Percentiles rank a stretch among this genome's conserved stretches.
phyloP scores from a whole-genome alignment of 2,797 vertebrate genomes.

The Eospalax fontanierii region DNA sequence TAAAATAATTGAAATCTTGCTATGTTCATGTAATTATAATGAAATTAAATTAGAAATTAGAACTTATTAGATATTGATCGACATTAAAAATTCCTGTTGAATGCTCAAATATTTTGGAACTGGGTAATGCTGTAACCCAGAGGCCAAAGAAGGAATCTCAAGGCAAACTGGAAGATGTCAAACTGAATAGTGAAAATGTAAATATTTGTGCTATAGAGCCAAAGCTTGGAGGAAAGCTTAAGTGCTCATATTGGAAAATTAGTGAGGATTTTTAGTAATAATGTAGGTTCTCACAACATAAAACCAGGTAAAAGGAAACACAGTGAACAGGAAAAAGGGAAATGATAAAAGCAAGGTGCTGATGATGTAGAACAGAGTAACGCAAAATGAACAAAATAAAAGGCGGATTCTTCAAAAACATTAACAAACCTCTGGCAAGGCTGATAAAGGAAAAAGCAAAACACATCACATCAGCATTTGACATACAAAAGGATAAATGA shows the following conservation, averaged over 20 bases:
- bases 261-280: not conserved
- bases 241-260: not conserved
- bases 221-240: not conserved
- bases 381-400: not conserved
- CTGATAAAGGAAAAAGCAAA: not conserved
- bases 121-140: not conserved
- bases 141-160: conserved; percentile 1
- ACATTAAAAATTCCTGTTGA: not conserved
- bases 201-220: not conserved
- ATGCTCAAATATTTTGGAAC: not conserved
- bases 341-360: not conserved
- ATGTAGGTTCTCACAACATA: not conserved
- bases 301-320: not conserved
- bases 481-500: not conserved
- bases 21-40: not conserved
- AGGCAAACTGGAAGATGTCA: conserved; percentile 22
- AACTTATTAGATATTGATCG: no score
- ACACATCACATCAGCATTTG: not conserved
- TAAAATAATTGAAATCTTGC: conserved; percentile 24
- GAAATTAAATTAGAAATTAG: conserved; percentile 41
- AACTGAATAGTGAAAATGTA: conserved; percentile 30
- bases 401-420: not conserved
- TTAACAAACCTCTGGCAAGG: not conserved
- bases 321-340: not conserved
- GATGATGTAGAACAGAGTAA: not conserved